Evolutionary conservation across 2,888 invertebrate genomes (phyloP), one percentile per base, ranked within the genome.

Genomic region (Temnothorax ravouxi): DNA sequence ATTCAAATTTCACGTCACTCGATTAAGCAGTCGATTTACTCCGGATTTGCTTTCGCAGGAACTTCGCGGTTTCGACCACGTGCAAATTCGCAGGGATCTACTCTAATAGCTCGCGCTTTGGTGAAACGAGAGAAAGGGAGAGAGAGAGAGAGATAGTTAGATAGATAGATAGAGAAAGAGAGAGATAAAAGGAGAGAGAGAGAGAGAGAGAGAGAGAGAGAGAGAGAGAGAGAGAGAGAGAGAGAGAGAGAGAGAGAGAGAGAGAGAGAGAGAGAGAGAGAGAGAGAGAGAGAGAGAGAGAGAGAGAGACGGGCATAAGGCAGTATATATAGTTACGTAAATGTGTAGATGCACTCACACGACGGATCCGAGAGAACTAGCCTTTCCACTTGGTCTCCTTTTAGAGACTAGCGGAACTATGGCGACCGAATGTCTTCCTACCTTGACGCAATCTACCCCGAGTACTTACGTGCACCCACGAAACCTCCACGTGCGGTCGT

Each of bases 21-120:
- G 90, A 90, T 90, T 90, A 90, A 90, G 89, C 90, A 90, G 88
- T 89, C 89, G 90, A 90, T 90, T 90, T 90, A 86, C 89, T 84
- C 85, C 74, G 89, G 86, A 90, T 89, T 89, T 90, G 84, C 88
- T 86, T 84, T 88, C 86, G 87, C 88, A 71, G 80, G 88, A 88
- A 89, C 85, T 88, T 89, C 67, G 83, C 64, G 59, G 84, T 84
- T 72, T 89, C 77, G 90, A 85, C 90, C 89, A 87, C 90, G 90
- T 90, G 90, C 88, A 89, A 89, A 90, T 89, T 90, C 90, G 84
- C 84, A 66, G 85, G 89, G 88, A 89, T 89, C 85, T 62, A 38
- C 82, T 88, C 88, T 90, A 90, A 90, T 90, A 90, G 90, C 86
- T 88, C 75, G 84, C 81, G 88, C 88, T 90, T 89, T 88, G 81